Base-by-base conservation (phyloP, 2,797 vertebrate genomes). In the Poecilia velifera region DNA sequence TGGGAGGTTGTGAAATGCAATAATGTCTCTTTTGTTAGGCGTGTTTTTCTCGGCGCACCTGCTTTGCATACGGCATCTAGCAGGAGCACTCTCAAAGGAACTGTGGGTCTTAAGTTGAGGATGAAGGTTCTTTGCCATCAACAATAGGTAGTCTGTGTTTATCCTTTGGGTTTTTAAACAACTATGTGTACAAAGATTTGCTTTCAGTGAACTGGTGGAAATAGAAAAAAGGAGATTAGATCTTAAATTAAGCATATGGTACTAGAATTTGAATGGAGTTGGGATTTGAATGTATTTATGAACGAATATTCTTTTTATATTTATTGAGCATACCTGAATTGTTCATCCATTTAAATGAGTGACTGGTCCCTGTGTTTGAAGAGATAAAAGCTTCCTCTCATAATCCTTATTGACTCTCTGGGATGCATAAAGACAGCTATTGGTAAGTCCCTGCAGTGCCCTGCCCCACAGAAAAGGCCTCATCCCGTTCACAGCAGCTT, bases 331-430 rank as follows among this genome's bases (percentile, higher is more conserved):
- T 90, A 92, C 93, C 86, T 90, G 92, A 93, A 95, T 94, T 94
- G 94, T 95, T 95, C 94, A 93, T 93, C 92, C 93, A 94, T 95
- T 96, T 94, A 96, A 96, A 96, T 95, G 95, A 96, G 92, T 95
- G 94, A 95, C 93, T 95, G 94, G 94, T 94, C 93, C 91, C 93
- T 94, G 95, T 94, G 94, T 95, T 95, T 93, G 93, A 93, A 91
- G 92, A 96, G 96, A 96, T 96, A 96, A 96, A 96, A 96, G 95
- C 94, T 79, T 31, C 82, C 93, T 92, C 90, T 87, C 93, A 91
- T 96, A 96, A 96, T 96, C 96, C 95, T 95, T 96, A 96, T 96
- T 96, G 96, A 96, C 95, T 95, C 93, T 89, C 85, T 72, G 90
- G 95, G 94, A 94, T 93, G 95, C 90, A 88, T 92, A 93, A 94